Evolutionary conservation across 2,113 vertebrate genomes (phyloP), one percentile per base, ranked within the genome.

Genomic region (Gobiocypris rarus): DNA sequence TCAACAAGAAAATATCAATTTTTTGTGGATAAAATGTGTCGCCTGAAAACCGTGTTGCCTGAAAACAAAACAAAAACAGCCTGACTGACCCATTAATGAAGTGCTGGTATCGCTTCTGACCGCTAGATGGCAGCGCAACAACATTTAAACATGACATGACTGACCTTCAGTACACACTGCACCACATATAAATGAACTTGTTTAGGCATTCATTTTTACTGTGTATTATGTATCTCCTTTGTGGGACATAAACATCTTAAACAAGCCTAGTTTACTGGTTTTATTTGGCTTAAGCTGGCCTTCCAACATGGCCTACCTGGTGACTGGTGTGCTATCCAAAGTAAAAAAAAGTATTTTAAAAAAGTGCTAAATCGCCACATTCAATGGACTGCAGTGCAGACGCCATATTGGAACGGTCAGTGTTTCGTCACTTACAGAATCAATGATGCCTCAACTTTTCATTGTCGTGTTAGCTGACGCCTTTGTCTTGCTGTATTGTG

Each of bases 41-140:
- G 7, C 52, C 52, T 54, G 6, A 3, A 7, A 54, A 54, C 52
- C 4, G 34, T 34, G 34, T 34, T 34, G 34, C 34, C 34, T 45
- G 11, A 13, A 54, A 54, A 19, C 15, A 19, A 54, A 54, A 54
- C 5, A 19, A 38, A 10, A 22, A 22, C 34, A 41, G 0, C 1
- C n/a, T 28, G 9, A 22, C 22, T 24, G 48, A 58, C 6, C 14
- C 26, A 22, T 19, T 74, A 31, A 75, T 75, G 13, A 74, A 13
- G 54, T 11, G 34, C 63, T 9, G 10, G 17, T 1, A 22, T 15
- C 28, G 10, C 15, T 6, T 43, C 22, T 28, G 43, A 11, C 31
- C 83, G 24, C 83, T 43, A 77, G 75, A 5, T 43, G 82, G 74
- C 61, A 65, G 73, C 26, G 13, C 15, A 56, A 24, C 45, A 54